A percentile compares a stretch with the other conserved stretches of the same genome.
Conservation (phyloP, 2,113 vertebrate genomes). For the Zootoca vivipara region DNA sequence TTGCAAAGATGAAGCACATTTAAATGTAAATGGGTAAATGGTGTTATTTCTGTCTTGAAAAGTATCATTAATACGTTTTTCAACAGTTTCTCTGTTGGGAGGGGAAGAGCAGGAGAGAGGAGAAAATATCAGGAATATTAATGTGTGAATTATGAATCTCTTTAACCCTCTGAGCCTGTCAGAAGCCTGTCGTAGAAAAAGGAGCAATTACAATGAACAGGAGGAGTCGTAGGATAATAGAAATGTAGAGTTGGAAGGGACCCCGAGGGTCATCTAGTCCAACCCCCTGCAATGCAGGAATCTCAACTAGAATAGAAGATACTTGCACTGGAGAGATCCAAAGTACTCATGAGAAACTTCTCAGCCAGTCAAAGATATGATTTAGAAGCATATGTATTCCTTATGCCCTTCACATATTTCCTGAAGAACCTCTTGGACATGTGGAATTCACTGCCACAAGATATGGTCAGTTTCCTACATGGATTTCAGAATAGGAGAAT, state of each 20-base stretch:
- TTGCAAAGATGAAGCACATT: slow-evolving; percentile 62
- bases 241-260: too few species aligned
- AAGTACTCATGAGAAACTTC: not conserved
- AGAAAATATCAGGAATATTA: slow-evolving; percentile 17
- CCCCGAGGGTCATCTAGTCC: too few species aligned
- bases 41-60: slow-evolving; percentile 67
- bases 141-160: slow-evolving; percentile 43
- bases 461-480: not conserved
- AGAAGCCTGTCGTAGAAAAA: slow-evolving; percentile 30
- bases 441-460: not conserved
- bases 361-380: rapidly evolving
- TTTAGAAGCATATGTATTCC: not conserved
- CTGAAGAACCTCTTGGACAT: not conserved
- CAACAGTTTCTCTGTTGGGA: slow-evolving; percentile 49
- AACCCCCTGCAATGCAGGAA: too few species aligned
- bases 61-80: slow-evolving; percentile 69
- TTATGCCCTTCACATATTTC: not conserved
- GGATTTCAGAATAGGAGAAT: not conserved
- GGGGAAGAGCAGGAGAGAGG: not conserved
- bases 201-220: slow-evolving; percentile 14
- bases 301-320: not conserved
- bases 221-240: too few species aligned
- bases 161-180: slow-evolving; percentile 25
- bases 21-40: slow-evolving; percentile 73
- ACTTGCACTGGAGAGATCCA: not conserved